Conservation (phyloP, 2,113 vertebrate genomes). For the Anarrhichthys ocellatus region DNA sequence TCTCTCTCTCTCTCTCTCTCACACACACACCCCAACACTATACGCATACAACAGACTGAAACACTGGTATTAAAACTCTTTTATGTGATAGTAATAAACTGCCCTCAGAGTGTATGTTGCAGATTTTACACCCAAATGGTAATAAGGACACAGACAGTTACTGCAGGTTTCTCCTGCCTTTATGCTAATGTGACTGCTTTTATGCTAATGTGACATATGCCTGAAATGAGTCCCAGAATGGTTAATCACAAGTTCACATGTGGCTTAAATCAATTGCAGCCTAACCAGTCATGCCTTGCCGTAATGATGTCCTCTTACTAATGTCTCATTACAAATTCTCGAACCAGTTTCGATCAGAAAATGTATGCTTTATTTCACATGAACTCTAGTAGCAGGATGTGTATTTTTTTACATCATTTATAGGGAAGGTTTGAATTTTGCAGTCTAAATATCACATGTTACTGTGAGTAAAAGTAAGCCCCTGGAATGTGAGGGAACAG, state of each 20-base stretch:
- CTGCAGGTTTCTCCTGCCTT: conserved; percentile 38
- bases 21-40: neutral
- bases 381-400: neutral
- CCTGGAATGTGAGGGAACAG: neutral
- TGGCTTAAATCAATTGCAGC: conserved; percentile 38
- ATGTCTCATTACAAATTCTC: conserved; percentile 19
- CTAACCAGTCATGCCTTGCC: neutral
- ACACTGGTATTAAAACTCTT: conserved; percentile 48
- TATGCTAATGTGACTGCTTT: conserved; percentile 61
- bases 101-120: conserved; percentile 4
- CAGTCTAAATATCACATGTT: neutral
- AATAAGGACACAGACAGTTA: conserved; percentile 45
- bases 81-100: conserved; percentile 55
- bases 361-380: neutral
- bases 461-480: neutral
- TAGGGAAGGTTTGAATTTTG: neutral
- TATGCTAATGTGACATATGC: conserved; percentile 61
- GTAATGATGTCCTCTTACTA: conserved; percentile 27
- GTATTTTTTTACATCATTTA: neutral
- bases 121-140: conserved; percentile 43
- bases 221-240: conserved; percentile 18
- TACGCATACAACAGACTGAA: neutral
- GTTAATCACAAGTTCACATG: neutral
- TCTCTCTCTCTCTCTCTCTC: neutral
- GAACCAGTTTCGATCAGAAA: neutral